A percentile compares a stretch with the other conserved stretches of the same genome.
phyloP scores from a whole-genome alignment of 2,888 invertebrate genomes.

The Pyralis farinalis region DNA sequence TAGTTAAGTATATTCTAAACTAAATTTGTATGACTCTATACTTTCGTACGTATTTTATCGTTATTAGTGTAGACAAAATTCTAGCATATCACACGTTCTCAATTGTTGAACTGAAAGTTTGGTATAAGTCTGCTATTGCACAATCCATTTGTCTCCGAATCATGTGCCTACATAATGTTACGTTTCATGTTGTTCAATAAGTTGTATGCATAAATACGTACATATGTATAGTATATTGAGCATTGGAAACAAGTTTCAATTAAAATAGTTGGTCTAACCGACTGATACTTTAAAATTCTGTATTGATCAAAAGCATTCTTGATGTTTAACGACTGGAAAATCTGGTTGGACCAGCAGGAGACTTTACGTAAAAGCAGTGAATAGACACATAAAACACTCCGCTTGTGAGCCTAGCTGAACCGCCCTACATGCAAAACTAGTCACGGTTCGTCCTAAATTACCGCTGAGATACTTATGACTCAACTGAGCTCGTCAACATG shows the following conservation, averaged over 20 bases:
- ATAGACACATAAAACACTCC: slow-evolving; percentile 54
- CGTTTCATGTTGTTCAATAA: too few species aligned
- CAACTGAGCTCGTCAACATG: slow-evolving; percentile 46
- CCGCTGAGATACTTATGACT: slow-evolving; percentile 50
- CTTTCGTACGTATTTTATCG: too few species aligned
- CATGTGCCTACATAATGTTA: too few species aligned
- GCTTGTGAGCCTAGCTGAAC: slow-evolving; percentile 44
- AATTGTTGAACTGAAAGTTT: too few species aligned
- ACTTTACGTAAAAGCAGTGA: slow-evolving; percentile 52
- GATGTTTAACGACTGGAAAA: slow-evolving; percentile 39
- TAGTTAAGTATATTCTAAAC: too few species aligned
- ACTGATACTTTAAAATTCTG: slow-evolving; percentile 5
- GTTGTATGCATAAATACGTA: too few species aligned
- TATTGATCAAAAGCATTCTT: slow-evolving; percentile 31
- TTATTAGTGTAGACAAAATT: too few species aligned
- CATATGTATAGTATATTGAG: background rate
- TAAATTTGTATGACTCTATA: too few species aligned
- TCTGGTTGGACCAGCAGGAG: slow-evolving; percentile 31
- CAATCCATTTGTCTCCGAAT: too few species aligned
- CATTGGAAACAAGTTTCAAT: background rate
- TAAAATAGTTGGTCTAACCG: background rate
- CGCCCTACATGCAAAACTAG: slow-evolving; percentile 72
- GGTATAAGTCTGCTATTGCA: too few species aligned
- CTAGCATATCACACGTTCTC: too few species aligned
- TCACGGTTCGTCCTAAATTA: slow-evolving; percentile 72